Conservation (phyloP, 2,113 vertebrate species). For the Tragelaphus buxtoni region DNA sequence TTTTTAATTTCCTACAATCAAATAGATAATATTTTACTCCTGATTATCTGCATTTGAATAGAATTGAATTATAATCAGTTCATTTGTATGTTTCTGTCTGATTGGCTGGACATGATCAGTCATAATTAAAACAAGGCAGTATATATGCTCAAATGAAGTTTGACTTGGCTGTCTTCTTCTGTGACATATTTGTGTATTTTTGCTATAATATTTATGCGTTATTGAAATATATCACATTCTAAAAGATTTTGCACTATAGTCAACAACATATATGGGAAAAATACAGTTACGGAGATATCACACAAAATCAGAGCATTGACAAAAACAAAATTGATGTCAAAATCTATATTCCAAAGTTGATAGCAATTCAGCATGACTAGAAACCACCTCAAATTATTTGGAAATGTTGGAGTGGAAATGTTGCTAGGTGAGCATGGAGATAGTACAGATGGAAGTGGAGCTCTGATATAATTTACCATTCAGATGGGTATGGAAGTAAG, state of each 20-base stretch:
- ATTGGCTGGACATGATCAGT: background rate
- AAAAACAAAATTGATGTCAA: background rate
- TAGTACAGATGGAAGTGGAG: background rate
- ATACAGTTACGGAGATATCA: background rate
- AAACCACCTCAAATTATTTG: background rate
- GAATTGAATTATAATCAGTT: constrained; percentile 7
- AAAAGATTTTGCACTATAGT: background rate
- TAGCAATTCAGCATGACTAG: background rate
- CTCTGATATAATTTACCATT: background rate
- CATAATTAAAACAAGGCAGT: background rate
- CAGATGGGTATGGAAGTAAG: background rate
- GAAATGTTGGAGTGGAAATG: background rate
- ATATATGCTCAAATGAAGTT: constrained; percentile 15
- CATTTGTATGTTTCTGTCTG: constrained; percentile 25
- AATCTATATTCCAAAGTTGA: background rate
- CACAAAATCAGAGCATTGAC: background rate
- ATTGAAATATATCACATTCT: background rate
- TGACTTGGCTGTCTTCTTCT: background rate
- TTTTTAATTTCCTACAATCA: background rate
- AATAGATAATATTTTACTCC: background rate
- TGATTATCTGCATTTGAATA: constrained; percentile 28
- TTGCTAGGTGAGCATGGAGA: background rate
- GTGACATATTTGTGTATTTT: background rate
- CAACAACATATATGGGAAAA: background rate
- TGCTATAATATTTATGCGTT: background rate